A percentile compares a stretch with the other conserved stretches of the same genome.
These are phyloP conservation scores for Octonoba sinensis DNA, from an alignment of 2,888 invertebrate species.

Conservation along the genomic window DNA sequence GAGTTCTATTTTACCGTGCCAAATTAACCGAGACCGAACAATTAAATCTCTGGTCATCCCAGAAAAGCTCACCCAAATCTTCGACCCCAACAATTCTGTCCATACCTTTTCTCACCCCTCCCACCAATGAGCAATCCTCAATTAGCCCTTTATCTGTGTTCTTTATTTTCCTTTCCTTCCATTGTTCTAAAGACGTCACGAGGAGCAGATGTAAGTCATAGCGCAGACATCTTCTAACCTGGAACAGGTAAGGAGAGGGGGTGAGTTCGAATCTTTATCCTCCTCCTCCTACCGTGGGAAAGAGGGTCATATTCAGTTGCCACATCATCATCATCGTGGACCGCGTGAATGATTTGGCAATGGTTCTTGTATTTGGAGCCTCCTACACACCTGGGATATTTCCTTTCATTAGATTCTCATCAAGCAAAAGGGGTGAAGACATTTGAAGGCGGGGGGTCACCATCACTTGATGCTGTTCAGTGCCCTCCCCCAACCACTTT, in stretches of 20 bases:
- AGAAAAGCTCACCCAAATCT: no score
- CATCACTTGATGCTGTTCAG: neutral
- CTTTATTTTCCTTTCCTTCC: constrained; percentile 1
- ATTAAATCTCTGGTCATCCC: no score
- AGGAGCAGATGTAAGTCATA: constrained; percentile 25
- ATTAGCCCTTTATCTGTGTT: constrained; percentile 32
- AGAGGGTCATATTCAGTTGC: constrained; percentile 43
- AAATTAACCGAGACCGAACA: no score
- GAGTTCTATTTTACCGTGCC: no score
- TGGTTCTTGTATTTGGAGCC: constrained; percentile 27
- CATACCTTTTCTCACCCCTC: constrained; percentile 9
- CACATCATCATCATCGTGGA: constrained; percentile 26
- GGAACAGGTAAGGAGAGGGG: constrained; percentile 11
- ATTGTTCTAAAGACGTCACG: constrained; percentile 41
- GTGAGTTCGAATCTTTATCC: neutral
- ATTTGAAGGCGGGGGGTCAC: neutral
- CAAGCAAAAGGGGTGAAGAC: constrained; percentile 18
- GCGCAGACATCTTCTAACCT: no score
- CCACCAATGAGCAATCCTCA: constrained; percentile 13
- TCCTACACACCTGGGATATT: constrained; percentile 29
- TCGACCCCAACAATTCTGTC: no score
- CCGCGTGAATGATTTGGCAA: constrained; percentile 42
- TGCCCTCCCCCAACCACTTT: neutral
- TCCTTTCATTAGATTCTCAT: constrained; percentile 33
- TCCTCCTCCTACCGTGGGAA: constrained; percentile 40